phyloP scores from a whole-genome alignment of 2,888 invertebrate genomes.

The Xylocampa areola region DNA sequence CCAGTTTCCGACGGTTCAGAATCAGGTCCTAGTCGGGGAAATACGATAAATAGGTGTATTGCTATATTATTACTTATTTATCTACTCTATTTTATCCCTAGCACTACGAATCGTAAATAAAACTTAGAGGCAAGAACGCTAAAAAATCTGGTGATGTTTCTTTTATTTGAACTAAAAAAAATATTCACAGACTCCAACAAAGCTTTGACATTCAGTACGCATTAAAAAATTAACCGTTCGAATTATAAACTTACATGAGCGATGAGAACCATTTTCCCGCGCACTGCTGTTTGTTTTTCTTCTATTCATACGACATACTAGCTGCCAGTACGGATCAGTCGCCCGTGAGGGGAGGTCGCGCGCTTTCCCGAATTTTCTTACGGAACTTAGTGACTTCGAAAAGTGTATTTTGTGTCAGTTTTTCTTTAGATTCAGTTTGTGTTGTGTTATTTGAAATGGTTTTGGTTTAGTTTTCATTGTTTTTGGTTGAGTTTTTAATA shows the following conservation, averaged over 20 bases:
- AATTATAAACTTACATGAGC: constrained; percentile 46
- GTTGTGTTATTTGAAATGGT: constrained; percentile 57
- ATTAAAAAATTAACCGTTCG: constrained; percentile 24
- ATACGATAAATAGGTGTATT: too few species aligned
- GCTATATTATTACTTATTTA: too few species aligned
- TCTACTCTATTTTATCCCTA: too few species aligned
- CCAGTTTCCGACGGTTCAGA: too few species aligned
- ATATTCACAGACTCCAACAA: constrained; percentile 3
- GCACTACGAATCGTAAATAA: too few species aligned
- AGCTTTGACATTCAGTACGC: constrained; percentile 14
- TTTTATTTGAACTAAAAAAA: constrained; percentile 6
- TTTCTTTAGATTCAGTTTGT: constrained; percentile 46
- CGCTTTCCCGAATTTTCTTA: constrained; percentile 57
- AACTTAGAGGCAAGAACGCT: too few species aligned
- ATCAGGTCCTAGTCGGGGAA: too few species aligned
- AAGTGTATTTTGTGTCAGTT: constrained; percentile 44
- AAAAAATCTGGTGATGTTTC: too few species aligned
- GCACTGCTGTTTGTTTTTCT: constrained; percentile 52
- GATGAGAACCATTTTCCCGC: constrained; percentile 54
- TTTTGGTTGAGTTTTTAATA: constrained; percentile 59
- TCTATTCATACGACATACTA: constrained; percentile 42
- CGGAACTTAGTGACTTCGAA: constrained; percentile 58
- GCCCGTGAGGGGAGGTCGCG: constrained; percentile 60
- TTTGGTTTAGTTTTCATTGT: constrained; percentile 59
- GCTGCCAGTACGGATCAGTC: constrained; percentile 59